These are phyloP conservation scores for Coboldia fuscipes DNA, from an alignment of 1,140 invertebrate genomes.

Conservation along the genomic window DNA sequence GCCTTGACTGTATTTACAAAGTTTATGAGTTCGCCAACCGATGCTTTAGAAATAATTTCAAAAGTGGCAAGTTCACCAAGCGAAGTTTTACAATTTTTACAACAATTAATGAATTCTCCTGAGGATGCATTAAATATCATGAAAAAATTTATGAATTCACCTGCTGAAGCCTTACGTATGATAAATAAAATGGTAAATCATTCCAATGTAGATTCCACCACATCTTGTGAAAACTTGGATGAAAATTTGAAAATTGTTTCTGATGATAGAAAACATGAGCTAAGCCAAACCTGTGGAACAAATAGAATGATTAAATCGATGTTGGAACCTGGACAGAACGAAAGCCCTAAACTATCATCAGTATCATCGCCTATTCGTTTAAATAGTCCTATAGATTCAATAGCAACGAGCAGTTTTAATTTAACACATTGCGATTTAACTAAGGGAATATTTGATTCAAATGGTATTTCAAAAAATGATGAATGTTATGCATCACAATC, in stretches of 20 bases:
- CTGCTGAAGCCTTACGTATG: constrained; percentile 17
- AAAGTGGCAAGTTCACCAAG: constrained; percentile 19
- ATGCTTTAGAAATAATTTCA: constrained; percentile 19
- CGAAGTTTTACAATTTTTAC: constrained; percentile 19
- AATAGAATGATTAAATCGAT: constrained; percentile 1
- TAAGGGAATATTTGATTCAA: too few species aligned
- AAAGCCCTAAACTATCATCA: too few species aligned
- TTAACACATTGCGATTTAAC: too few species aligned
- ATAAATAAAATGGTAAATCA: constrained; percentile 17
- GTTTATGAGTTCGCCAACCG: constrained; percentile 20
- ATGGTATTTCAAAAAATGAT: too few species aligned
- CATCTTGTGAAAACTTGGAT: too few species aligned
- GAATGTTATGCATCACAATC: too few species aligned
- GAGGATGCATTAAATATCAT: constrained; percentile 19
- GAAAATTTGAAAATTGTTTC: too few species aligned
- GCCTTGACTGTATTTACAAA: constrained; percentile 21
- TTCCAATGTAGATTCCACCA: neutral
- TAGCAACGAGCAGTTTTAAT: too few species aligned
- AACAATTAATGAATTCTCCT: constrained; percentile 18
- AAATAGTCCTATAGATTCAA: too few species aligned
- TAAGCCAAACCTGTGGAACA: neutral
- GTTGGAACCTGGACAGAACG: neutral
- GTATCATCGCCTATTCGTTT: too few species aligned
- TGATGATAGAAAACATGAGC: neutral
- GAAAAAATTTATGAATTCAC: constrained; percentile 21